Conservation (phyloP, 2,797 vertebrate species). For the Bufotes viridis region DNA sequence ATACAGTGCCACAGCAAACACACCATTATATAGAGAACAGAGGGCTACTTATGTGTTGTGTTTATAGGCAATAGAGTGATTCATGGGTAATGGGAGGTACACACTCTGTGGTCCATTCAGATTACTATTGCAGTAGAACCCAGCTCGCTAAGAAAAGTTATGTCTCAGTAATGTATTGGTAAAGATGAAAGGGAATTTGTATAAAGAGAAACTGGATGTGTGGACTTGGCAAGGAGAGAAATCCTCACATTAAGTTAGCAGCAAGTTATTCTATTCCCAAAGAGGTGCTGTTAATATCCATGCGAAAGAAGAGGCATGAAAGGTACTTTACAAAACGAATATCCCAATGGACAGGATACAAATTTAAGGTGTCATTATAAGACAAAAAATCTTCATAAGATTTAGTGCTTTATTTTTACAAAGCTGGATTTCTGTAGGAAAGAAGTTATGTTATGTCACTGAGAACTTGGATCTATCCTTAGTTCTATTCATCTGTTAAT, state of each 20-base stretch:
- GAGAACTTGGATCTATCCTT: conserved; percentile 56
- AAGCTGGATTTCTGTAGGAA: conserved; percentile 89
- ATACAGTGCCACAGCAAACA: not conserved
- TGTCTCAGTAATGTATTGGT: conserved; percentile 74
- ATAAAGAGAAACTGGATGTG: conserved; percentile 74
- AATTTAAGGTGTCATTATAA: conserved; percentile 96
- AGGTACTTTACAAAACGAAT: conserved; percentile 83
- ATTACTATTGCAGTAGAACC: conserved; percentile 61
- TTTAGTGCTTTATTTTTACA: conserved; percentile 86
- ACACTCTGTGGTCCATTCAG: conserved; percentile 62
- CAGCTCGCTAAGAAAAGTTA: conserved; percentile 65
- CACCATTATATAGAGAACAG: conserved; percentile 21
- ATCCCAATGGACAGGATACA: conserved; percentile 94
- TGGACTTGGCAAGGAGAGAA: conserved; percentile 67
- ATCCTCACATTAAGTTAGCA: conserved; percentile 70
- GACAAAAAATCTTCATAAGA: conserved; percentile 95
- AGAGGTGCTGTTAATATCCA: conserved; percentile 84
- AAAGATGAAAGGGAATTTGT: conserved; percentile 70
- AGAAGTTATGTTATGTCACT: conserved; percentile 82
- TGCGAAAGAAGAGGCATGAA: conserved; percentile 73
- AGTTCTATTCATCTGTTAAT: conserved; percentile 12
- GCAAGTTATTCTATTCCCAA: conserved; percentile 78
- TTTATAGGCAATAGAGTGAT: conserved; percentile 24
- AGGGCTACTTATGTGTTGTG: conserved; percentile 8
- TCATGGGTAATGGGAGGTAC: conserved; percentile 35